Conservation (phyloP, 2,888 invertebrate genomes). For the Hyles lineata region DNA sequence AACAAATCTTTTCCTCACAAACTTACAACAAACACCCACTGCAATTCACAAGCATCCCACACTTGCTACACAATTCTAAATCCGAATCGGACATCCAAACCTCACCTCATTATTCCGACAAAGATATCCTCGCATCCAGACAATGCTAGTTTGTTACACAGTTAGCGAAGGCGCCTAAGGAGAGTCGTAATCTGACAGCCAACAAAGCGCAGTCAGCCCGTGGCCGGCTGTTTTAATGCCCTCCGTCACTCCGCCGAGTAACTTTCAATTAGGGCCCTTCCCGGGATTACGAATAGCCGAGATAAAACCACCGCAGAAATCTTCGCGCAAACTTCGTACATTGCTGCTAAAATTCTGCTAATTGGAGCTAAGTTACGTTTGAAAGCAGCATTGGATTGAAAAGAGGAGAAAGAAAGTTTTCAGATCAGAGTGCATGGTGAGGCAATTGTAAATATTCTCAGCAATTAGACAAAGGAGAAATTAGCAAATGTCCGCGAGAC, state of each 20-base stretch:
- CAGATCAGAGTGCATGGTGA: slow-evolving; percentile 5
- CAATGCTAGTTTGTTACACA: slow-evolving; percentile 51
- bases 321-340: slow-evolving; percentile 3
- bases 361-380: neutral
- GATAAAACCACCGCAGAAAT: slow-evolving; percentile 27
- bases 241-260: slow-evolving; percentile 60
- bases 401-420: neutral
- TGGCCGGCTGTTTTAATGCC: slow-evolving; percentile 57
- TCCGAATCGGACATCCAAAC: slow-evolving; percentile 19
- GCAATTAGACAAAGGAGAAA: slow-evolving; percentile 40
- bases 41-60: slow-evolving; percentile 9
- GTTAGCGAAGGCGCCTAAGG: slow-evolving; percentile 51
- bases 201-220: slow-evolving; percentile 58
- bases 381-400: slow-evolving; percentile 1
- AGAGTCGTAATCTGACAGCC: slow-evolving; percentile 64
- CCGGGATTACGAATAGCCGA: slow-evolving; percentile 38
- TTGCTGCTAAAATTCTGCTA: neutral
- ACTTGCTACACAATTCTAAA: slow-evolving; percentile 17
- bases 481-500: slow-evolving; percentile 35
- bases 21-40: slow-evolving; percentile 15
- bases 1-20: neutral
- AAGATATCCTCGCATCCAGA: slow-evolving; percentile 41
- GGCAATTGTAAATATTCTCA: slow-evolving; percentile 29
- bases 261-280: slow-evolving; percentile 63
- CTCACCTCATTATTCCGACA: slow-evolving; percentile 30